phyloP scores from a whole-genome alignment of 1,140 invertebrate genomes.

The Drosophila melanogaster region DNA sequence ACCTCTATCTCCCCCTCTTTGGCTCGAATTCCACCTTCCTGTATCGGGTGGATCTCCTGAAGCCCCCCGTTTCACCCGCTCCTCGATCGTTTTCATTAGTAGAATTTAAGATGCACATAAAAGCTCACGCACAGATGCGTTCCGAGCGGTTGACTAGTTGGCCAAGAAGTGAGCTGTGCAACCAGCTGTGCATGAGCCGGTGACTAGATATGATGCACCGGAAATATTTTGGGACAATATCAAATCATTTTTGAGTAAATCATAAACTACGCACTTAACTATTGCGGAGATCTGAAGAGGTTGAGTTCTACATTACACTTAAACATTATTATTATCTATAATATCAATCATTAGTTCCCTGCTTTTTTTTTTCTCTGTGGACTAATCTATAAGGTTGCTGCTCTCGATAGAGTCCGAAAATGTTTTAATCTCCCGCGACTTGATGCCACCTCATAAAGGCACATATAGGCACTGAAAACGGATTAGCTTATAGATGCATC shows the following conservation, averaged over 20 bases:
- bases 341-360: too few relatives aligned
- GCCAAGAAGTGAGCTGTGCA: constrained; percentile 22
- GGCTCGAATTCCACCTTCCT: constrained; percentile 10
- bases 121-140: constrained; percentile 50
- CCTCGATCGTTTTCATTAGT: constrained; percentile 50
- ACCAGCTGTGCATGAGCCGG: constrained; percentile 25
- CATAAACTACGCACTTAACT: neutral
- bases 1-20: constrained; percentile 19
- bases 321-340: too few relatives aligned
- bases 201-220: neutral
- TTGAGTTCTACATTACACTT: neutral
- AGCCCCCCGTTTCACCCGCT: neutral
- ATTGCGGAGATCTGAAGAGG: neutral
- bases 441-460: neutral
- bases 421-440: neutral
- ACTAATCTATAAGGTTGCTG: neutral
- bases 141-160: constrained; percentile 15
- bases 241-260: neutral
- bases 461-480: neutral
- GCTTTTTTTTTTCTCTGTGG: too few relatives aligned
- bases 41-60: constrained; percentile 1
- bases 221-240: neutral
- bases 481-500: neutral
- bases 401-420: neutral
- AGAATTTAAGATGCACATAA: constrained; percentile 75